These are phyloP conservation scores for Callimorpha dominula DNA, from an alignment of 2,888 invertebrate species.

Conservation along the genomic window DNA sequence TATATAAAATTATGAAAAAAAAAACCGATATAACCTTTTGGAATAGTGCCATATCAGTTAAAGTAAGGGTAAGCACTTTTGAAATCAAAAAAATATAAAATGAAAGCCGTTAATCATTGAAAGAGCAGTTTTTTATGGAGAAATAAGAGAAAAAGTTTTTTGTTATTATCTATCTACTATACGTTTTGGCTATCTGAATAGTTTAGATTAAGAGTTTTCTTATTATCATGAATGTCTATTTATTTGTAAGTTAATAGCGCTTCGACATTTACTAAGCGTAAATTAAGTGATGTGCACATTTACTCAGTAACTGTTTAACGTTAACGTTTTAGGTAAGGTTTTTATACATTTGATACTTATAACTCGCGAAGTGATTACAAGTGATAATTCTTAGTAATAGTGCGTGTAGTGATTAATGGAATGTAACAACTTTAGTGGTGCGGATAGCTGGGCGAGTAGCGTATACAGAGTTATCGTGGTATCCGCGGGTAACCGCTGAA, in stretches of 20 bases:
- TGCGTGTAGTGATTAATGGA: conserved; percentile 72
- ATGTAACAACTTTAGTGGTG: conserved; percentile 72
- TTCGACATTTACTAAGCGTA: conserved; percentile 75
- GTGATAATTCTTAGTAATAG: conserved; percentile 82
- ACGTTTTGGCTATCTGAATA: conserved; percentile 69
- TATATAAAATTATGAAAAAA: conserved; percentile 49
- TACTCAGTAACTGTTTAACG: conserved; percentile 80
- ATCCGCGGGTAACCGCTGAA: conserved; percentile 61
- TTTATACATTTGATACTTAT: conserved; percentile 87
- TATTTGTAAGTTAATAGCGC: conserved; percentile 80
- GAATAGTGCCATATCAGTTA: conserved; percentile 78
- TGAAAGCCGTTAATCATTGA: conserved; percentile 72
- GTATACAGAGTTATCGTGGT: conserved; percentile 58
- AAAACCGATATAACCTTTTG: conserved; percentile 57
- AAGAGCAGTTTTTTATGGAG: conserved; percentile 32
- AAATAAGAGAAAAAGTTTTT: conserved; percentile 32
- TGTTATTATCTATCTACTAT: conserved; percentile 59
- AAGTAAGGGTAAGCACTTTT: conserved; percentile 46
- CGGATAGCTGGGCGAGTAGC: conserved; percentile 75
- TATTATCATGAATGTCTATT: conserved; percentile 83
- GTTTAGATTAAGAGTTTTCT: conserved; percentile 77
- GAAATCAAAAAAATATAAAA: conserved; percentile 37
- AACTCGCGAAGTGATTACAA: conserved; percentile 85
- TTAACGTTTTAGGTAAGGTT: conserved; percentile 78
- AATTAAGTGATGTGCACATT: conserved; percentile 79